These are phyloP conservation scores for Sitta carolinensis DNA, from an alignment of 2,797 vertebrate species.

Conservation along the genomic window DNA sequence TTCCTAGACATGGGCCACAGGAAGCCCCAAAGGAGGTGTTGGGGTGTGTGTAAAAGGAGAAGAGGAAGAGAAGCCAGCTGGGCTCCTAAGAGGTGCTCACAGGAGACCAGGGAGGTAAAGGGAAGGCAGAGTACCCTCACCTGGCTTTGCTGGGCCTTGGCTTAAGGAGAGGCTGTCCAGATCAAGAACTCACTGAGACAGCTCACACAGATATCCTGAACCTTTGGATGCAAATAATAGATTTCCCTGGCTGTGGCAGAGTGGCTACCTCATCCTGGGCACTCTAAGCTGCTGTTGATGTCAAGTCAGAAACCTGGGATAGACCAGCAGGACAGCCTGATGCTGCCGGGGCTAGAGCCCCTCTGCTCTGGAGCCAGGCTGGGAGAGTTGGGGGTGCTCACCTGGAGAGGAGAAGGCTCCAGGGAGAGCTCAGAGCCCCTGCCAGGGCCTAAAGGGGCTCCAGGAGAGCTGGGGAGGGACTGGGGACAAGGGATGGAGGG, in stretches of 20 bases:
- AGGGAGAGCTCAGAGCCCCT: not conserved
- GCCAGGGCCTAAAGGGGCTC: not conserved
- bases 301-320: not conserved
- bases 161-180: not conserved
- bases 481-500: not conserved
- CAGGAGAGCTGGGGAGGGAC: not conserved
- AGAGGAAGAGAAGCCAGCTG: not conserved
- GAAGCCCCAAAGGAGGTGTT: not conserved
- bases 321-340: not conserved
- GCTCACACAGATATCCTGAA: not conserved
- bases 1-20: not conserved
- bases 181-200: not conserved
- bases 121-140: not conserved
- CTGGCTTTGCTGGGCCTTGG: not conserved
- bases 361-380: not conserved
- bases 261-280: not conserved
- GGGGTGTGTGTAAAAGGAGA: not conserved
- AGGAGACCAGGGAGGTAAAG: not conserved
- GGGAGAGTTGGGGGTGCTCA: not conserved
- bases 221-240: not conserved
- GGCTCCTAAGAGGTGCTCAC: rapidly evolving
- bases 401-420: not conserved
- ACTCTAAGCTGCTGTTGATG: not conserved
- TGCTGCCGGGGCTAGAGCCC: not conserved
- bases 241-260: not conserved